These are phyloP conservation scores for Cairina moschata DNA, from an alignment of 2,113 vertebrate species.

Conservation along the genomic window DNA sequence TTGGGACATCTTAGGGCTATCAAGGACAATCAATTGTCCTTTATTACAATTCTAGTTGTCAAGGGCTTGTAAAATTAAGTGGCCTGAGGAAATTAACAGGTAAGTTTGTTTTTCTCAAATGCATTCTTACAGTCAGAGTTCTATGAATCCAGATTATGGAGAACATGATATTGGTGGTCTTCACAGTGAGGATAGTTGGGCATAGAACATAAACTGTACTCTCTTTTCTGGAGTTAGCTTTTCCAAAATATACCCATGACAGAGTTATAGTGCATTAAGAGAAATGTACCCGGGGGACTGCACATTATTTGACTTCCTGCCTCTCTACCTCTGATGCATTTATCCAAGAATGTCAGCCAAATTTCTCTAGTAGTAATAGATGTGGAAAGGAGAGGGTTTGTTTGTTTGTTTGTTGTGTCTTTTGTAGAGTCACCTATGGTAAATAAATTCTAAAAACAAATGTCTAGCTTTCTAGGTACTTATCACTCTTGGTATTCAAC, in stretches of 20 bases:
- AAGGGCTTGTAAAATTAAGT: background rate
- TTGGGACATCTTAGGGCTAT: background rate
- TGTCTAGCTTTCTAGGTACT: conserved; percentile 2
- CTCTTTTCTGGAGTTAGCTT: background rate
- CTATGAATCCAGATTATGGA: background rate
- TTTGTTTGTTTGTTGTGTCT: background rate
- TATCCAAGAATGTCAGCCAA: background rate
- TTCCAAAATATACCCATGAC: conserved; percentile 4
- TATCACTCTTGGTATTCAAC: background rate
- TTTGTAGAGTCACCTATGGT: background rate
- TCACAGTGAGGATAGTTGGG: background rate
- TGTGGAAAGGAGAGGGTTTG: background rate
- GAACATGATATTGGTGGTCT: background rate
- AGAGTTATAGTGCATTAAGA: background rate
- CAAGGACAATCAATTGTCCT: background rate
- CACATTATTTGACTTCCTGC: background rate
- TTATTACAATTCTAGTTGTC: background rate
- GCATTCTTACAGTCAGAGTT: background rate
- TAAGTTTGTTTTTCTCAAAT: background rate
- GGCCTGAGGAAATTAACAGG: background rate
- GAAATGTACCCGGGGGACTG: background rate
- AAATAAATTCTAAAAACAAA: conserved; percentile 7
- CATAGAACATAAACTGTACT: background rate
- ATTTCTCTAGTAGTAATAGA: background rate
- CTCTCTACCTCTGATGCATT: background rate